Conservation (phyloP, 2,797 vertebrate genomes). For the Lycodopsis pacificus region DNA sequence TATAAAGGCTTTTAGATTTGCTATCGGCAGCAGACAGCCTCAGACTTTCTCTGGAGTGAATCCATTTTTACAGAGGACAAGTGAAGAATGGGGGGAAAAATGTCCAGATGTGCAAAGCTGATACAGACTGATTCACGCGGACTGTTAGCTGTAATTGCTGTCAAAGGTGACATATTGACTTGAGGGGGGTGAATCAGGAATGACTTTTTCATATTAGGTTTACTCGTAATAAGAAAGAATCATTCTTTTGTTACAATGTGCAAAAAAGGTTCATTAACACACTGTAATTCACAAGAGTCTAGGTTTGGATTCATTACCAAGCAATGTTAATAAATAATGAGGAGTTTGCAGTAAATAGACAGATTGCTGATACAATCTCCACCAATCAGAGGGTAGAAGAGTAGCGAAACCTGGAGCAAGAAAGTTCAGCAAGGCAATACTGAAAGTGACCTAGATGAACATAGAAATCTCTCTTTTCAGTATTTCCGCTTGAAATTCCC, state of each 20-base stretch:
- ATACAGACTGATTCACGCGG: conserved; percentile 27
- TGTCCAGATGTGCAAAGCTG: conserved; percentile 47
- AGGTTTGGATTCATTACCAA: no score
- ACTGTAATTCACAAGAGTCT: neutral
- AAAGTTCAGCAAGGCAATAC: no score
- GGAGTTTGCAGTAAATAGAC: no score
- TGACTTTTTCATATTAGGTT: neutral
- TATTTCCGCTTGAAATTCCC: neutral
- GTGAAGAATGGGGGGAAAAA: conserved; percentile 28
- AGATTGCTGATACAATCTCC: neutral
- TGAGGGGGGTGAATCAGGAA: neutral
- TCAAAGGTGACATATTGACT: conserved; percentile 5
- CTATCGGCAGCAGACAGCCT: conserved; percentile 40
- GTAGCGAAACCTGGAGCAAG: no score
- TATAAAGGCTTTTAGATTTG: conserved; percentile 44
- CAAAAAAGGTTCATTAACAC: neutral
- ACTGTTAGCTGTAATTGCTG: conserved; percentile 26
- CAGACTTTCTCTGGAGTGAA: conserved; percentile 27
- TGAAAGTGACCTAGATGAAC: neutral
- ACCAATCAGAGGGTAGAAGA: neutral
- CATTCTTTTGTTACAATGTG: neutral
- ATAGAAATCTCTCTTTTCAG: neutral
- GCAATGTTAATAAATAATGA: no score
- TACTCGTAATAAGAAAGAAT: neutral
- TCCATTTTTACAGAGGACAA: conserved; percentile 33